phyloP scores from a whole-genome alignment of 2,113 vertebrate species.

The Pyrgilauda ruficollis region DNA sequence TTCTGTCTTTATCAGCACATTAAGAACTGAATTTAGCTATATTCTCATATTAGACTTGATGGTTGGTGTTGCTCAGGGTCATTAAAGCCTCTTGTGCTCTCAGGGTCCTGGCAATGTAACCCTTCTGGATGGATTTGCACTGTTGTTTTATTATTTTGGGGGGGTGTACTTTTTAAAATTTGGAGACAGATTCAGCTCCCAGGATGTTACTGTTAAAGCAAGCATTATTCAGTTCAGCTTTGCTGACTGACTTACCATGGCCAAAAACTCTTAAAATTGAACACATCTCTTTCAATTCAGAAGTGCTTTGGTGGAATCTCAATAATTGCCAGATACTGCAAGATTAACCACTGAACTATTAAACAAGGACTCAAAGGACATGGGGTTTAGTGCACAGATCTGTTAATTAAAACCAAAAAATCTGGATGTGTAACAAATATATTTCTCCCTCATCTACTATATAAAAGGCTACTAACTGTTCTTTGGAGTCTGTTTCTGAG shows the following conservation, averaged over 20 bases:
- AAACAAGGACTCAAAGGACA: background rate
- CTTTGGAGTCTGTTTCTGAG: background rate
- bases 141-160: background rate
- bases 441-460: background rate
- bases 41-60: background rate
- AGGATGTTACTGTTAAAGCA: background rate
- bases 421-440: background rate
- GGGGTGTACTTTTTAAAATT: background rate
- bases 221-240: background rate
- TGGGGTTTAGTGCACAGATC: background rate
- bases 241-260: background rate
- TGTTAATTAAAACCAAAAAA: background rate
- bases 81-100: background rate
- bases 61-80: background rate
- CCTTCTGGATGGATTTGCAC: background rate
- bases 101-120: background rate
- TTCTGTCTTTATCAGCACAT: background rate
- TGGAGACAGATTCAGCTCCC: background rate
- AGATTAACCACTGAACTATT: background rate
- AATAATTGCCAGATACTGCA: background rate
- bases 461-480: background rate
- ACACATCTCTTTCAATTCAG: background rate
- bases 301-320: background rate
- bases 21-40: background rate
- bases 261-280: background rate